A percentile compares a stretch with the other conserved stretches of the same genome.
Evolutionary conservation across 1,140 invertebrate genomes (phyloP).

Genomic region (Apis cerana): DNA sequence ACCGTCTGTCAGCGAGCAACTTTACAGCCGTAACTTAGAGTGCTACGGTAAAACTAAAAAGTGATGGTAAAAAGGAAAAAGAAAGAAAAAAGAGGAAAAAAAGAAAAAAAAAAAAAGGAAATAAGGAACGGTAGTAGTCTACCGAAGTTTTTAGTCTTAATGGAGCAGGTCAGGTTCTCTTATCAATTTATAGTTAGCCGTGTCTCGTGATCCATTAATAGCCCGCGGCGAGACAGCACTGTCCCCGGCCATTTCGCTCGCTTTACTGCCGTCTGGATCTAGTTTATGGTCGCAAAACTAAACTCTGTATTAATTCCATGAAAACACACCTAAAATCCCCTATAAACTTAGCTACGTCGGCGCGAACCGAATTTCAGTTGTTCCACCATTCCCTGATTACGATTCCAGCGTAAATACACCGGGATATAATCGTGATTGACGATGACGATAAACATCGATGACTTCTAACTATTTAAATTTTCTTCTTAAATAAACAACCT

Average conservation of each 20-base stretch:
- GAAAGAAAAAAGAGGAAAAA: not conserved
- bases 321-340: conserved; percentile 73
- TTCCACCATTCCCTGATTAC: conserved; percentile 29
- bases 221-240: conserved; percentile 66
- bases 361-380: conserved; percentile 53
- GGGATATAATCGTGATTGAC: not conserved
- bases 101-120: not conserved
- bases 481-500: no score
- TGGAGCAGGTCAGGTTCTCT: conserved; percentile 66
- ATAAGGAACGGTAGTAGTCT: conserved; percentile 11
- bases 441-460: no score
- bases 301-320: conserved; percentile 77
- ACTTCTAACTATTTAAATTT: no score
- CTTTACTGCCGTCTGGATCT: conserved; percentile 75
- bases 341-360: conserved; percentile 57
- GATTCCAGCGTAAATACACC: not conserved
- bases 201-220: conserved; percentile 75
- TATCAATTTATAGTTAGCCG: conserved; percentile 73
- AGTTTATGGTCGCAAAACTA: conserved; percentile 74
- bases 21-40: conserved; percentile 37
- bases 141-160: conserved; percentile 61
- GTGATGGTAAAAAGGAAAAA: not conserved
- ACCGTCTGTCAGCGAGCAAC: conserved; percentile 14
- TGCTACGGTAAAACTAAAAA: conserved; percentile 40
- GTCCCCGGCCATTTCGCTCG: conserved; percentile 72